These are phyloP conservation scores for Disparrhopalites patrizii DNA, from an alignment of 2,888 invertebrate species.

Conservation along the genomic window DNA sequence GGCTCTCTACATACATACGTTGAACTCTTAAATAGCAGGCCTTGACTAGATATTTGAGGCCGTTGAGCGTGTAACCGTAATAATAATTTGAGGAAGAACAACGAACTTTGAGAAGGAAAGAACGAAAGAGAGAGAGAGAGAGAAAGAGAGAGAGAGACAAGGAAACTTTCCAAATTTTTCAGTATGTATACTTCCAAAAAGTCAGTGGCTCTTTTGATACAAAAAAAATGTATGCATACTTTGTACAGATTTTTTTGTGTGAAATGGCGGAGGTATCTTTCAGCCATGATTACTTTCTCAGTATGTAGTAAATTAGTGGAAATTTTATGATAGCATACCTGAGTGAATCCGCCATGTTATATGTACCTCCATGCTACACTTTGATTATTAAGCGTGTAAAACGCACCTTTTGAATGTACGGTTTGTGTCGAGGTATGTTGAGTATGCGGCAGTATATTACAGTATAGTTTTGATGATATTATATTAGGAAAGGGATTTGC, in stretches of 20 bases:
- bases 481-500: too few relatives aligned
- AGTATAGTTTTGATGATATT: too few relatives aligned
- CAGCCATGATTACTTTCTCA: background rate
- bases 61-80: conserved; percentile 7
- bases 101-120: background rate
- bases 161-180: conserved; percentile 24
- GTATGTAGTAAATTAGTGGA: background rate
- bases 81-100: background rate
- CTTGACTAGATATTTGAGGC: conserved; percentile 24
- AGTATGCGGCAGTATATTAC: too few relatives aligned
- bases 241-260: background rate
- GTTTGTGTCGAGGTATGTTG: too few relatives aligned
- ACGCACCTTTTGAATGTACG: background rate
- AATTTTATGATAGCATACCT: too few relatives aligned
- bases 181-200: background rate
- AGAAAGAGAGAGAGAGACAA: conserved; percentile 16
- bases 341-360: too few relatives aligned
- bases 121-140: background rate
- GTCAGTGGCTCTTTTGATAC: conserved; percentile 1
- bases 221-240: background rate
- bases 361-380: background rate
- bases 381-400: background rate
- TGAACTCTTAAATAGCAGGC: conserved; percentile 13
- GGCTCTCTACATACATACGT: too few relatives aligned
- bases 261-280: background rate